Conservation (phyloP, 1,140 invertebrate species). For the Solenopsis invicta region DNA sequence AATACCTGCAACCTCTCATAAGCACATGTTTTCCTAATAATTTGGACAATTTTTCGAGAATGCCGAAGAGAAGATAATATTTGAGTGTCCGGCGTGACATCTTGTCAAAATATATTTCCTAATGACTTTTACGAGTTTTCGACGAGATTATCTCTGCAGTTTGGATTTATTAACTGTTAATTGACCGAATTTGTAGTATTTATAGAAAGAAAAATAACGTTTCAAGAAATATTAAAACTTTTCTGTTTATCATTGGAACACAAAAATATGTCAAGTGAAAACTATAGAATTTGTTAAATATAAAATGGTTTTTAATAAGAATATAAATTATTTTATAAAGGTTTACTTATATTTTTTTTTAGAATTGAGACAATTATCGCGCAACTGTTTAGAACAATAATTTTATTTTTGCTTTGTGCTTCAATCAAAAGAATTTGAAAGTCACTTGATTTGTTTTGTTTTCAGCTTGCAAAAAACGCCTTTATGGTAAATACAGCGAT, state of each 20-base stretch:
- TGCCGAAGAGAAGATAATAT: too few species aligned
- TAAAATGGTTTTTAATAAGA: not conserved
- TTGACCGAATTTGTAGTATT: not conserved
- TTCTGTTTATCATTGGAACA: not conserved
- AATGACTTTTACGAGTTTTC: not conserved
- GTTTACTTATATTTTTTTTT: not conserved
- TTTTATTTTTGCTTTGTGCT: not conserved
- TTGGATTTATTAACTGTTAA: not conserved
- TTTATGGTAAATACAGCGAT: not conserved
- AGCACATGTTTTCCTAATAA: not conserved
- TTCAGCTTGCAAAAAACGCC: slow-evolving; percentile 19
- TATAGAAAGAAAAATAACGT: not conserved
- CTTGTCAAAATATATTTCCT: not conserved
- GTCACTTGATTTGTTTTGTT: not conserved
- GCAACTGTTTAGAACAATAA: not conserved
- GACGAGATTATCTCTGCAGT: not conserved
- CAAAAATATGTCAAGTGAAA: not conserved
- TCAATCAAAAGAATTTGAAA: not conserved
- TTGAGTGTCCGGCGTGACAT: too few species aligned
- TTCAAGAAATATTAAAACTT: not conserved
- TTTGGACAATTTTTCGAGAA: not conserved
- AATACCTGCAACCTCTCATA: not conserved
- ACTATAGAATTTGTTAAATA: not conserved
- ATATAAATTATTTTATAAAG: not conserved
- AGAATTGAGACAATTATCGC: not conserved